phyloP scores from a whole-genome alignment of 2,888 invertebrate species.

The Plagodis dolabraria region DNA sequence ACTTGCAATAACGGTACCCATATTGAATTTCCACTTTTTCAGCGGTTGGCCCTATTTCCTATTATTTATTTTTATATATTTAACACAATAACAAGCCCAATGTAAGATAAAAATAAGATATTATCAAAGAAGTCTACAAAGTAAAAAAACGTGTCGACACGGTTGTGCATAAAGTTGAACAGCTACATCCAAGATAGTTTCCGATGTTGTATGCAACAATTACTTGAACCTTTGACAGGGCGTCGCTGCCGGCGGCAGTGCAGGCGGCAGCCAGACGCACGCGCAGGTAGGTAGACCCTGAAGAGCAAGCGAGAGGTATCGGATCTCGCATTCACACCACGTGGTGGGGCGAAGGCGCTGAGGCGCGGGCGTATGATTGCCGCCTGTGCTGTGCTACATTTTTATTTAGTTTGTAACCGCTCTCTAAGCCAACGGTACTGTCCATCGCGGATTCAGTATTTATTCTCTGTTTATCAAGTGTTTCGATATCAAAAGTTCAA shows the following conservation, averaged over 20 bases:
- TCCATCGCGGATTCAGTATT: conserved; percentile 42
- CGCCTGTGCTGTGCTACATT: conserved; percentile 83
- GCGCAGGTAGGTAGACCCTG: conserved; percentile 79
- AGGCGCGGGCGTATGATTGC: conserved; percentile 75
- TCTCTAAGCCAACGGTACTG: conserved; percentile 56
- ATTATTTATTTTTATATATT: too few species aligned
- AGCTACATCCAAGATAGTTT: conserved; percentile 45
- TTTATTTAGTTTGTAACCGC: conserved; percentile 84
- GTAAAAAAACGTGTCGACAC: conserved; percentile 37
- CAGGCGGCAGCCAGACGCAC: conserved; percentile 72
- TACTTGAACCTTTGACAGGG: conserved; percentile 80
- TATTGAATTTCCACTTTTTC: too few species aligned
- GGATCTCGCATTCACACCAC: conserved; percentile 65
- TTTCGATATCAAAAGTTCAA: conserved; percentile 71
- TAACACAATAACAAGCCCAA: too few species aligned
- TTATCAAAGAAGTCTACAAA: conserved; percentile 1
- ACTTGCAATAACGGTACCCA: too few species aligned
- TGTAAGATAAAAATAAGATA: too few species aligned
- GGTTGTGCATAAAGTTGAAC: conserved; percentile 45
- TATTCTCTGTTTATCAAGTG: conserved; percentile 61
- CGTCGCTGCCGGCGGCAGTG: conserved; percentile 71
- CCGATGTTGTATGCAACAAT: conserved; percentile 65
- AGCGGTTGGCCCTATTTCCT: too few species aligned
- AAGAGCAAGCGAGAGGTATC: conserved; percentile 48
- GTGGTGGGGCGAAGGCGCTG: conserved; percentile 71